Evolutionary conservation across 2,797 vertebrate genomes (phyloP), one percentile per base, ranked within the genome.

Genomic region (Pipistrellus nathusii): DNA sequence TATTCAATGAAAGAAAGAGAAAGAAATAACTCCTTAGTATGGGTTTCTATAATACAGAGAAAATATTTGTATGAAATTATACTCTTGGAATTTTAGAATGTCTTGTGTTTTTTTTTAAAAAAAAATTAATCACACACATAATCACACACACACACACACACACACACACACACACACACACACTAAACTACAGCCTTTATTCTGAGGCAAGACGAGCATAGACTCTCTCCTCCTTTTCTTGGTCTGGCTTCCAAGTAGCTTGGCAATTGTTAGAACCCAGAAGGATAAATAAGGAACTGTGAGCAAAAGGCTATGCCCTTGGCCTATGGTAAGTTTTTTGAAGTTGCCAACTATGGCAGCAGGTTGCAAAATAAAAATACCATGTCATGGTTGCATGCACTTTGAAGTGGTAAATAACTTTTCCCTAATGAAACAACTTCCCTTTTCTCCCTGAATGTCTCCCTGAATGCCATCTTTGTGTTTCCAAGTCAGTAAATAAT

Each of bases 1-100:
- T 94, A 96, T 71, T 97, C 92, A 93, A 88, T 64, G 94, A 97
- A 97, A 96, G 94, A 97, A 94, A 94, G 71, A 78, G 85, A 92
- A 95, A 12, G 59, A 53, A 90, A 96, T 95, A 84, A 48, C 77
- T 95, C 96, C 77, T 95, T 97, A 96, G 71, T 89, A 96, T 9
- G 90, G 80, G 96, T 35, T 89, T 96, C 46, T 57, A 30, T 84
- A 96, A 51, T 96, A 64, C 38, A 95, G 64, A 92, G 23, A 57
- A 86, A 89, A 91, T 91, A 91, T 93, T 93, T 96, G 66, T 88
- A 71, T 93, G 85, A 96, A 94, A 88, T 90, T 86, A 83, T 90
- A 75, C 68, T 59, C 76, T 80, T 88, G 27, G 44, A 68, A 90
- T 90, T 62, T 75, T 93, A 95, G 72, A 76, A 87, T 91, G 53